Base-by-base conservation (phyloP, 2,113 vertebrate genomes). In the Tragelaphus buxtoni region DNA sequence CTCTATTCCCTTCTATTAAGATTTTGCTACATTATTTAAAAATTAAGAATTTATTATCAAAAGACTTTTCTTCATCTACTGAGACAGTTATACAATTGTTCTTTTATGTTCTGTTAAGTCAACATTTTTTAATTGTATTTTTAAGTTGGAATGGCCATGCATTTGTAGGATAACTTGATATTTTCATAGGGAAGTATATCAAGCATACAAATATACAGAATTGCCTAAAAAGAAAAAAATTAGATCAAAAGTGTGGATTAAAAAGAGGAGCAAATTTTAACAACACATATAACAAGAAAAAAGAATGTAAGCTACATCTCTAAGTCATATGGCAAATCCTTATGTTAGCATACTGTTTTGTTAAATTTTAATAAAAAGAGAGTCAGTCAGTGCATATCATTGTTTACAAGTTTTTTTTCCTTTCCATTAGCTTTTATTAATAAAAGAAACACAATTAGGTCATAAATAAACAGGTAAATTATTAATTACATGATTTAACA, bases 391-490 rank as follows among this genome's bases (percentile, higher is more conserved):
- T 65, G 22, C 1, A 16, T 76, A 22, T 47, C 4, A 58, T 86
- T 92, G 82, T 32, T 94, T 35, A 13, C 18, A 69, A 10, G n/a
- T 20, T 69, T 69, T 69, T 69, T 56, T 69, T 65, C 97, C 98
- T 98, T 97, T 96, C 96, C 97, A 98, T 97, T 98, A 98, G 98
- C 97, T 98, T 98, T 98, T 98, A 98, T 98, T 98, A 98, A 98
- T 96, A 95, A 98, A 98, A 97, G 98, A 98, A 98, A 98, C 98
- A 98, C 97, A 98, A 98, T 96, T 97, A 98, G 89, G 95, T 98
- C 98, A 99, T 98, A 99, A 99, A 99, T 99, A 99, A 98, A 98
- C 96, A 98, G 98, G 95, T 95, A 97, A 97, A 98, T 98, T 97
- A 98, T 98, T 98, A 97, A 98, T 98, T 97, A 98, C 24, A 96